Percentiles rank a stretch among this genome's conserved stretches.
These are phyloP conservation scores for Pseudomugil gertrudae DNA, from an alignment of 2,797 vertebrate species.

Conservation along the genomic window DNA sequence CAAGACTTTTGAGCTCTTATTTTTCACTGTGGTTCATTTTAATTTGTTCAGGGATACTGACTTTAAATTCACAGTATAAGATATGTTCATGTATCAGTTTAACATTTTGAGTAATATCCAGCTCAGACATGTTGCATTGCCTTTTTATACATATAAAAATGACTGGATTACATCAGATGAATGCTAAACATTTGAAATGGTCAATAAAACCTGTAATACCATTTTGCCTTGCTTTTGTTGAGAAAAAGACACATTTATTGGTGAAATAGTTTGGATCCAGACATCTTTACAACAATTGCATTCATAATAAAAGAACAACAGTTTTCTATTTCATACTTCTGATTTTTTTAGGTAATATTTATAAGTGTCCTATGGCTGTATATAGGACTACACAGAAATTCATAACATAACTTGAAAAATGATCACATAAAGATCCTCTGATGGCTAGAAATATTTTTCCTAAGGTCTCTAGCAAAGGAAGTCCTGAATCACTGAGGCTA, in stretches of 20 bases:
- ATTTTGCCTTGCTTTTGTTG: constrained; percentile 25
- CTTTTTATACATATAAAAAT: constrained; percentile 63
- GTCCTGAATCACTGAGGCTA: constrained; percentile 11
- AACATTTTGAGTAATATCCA: constrained; percentile 39
- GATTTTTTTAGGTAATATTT: not conserved
- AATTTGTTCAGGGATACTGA: constrained; percentile 42
- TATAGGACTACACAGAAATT: not conserved
- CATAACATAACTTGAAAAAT: not conserved
- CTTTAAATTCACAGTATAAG: constrained; percentile 20
- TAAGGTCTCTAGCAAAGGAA: not conserved
- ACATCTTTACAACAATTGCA: constrained; percentile 20
- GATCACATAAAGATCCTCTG: not conserved
- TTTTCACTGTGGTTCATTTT: constrained; percentile 11
- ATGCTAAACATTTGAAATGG: constrained; percentile 28
- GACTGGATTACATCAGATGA: constrained; percentile 22
- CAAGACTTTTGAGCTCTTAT: not conserved
- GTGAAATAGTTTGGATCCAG: constrained; percentile 14
- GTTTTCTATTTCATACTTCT: constrained; percentile 28
- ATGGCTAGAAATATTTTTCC: not conserved
- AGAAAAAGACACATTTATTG: constrained; percentile 23
- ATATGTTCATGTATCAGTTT: constrained; percentile 23
- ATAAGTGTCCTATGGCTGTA: not conserved
- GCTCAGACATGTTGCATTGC: constrained; percentile 56
- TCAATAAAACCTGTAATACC: constrained; percentile 53
- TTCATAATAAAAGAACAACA: constrained; percentile 22